These are phyloP conservation scores for Strigamia maritima DNA, from an alignment of 2,888 invertebrate genomes.

Conservation along the genomic window DNA sequence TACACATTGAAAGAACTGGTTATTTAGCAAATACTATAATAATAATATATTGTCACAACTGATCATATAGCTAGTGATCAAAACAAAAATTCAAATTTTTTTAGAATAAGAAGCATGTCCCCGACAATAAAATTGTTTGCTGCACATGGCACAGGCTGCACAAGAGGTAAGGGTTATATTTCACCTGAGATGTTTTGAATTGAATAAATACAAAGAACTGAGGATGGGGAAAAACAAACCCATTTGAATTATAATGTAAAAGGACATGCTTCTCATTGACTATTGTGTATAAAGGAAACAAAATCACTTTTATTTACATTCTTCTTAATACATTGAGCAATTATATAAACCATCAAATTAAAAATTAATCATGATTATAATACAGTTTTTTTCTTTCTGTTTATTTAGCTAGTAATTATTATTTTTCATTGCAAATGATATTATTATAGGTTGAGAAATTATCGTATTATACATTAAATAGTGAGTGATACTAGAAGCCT, in stretches of 20 bases:
- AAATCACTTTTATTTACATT: too few relatives aligned
- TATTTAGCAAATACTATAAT: not conserved
- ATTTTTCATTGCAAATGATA: not conserved
- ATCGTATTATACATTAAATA: not conserved
- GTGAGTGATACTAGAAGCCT: not conserved
- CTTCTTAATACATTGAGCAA: not conserved
- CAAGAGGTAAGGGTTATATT: not conserved
- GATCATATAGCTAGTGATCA: not conserved
- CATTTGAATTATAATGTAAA: not conserved
- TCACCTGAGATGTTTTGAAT: constrained; percentile 4
- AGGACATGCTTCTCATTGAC: not conserved
- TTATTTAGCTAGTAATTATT: too few relatives aligned
- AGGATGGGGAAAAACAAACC: not conserved
- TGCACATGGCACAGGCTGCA: not conserved
- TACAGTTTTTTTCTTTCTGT: too few relatives aligned
- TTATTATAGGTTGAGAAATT: not conserved
- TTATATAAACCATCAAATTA: not conserved
- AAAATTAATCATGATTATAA: not conserved
- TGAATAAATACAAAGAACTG: not conserved
- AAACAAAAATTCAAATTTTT: not conserved
- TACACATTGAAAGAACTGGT: constrained; percentile 4
- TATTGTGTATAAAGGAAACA: too few relatives aligned
- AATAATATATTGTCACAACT: too few relatives aligned
- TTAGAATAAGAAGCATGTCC: not conserved
- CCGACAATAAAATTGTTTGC: not conserved